Conservation (phyloP, 2,888 invertebrate genomes). For the Digitonthophagus gazella region DNA sequence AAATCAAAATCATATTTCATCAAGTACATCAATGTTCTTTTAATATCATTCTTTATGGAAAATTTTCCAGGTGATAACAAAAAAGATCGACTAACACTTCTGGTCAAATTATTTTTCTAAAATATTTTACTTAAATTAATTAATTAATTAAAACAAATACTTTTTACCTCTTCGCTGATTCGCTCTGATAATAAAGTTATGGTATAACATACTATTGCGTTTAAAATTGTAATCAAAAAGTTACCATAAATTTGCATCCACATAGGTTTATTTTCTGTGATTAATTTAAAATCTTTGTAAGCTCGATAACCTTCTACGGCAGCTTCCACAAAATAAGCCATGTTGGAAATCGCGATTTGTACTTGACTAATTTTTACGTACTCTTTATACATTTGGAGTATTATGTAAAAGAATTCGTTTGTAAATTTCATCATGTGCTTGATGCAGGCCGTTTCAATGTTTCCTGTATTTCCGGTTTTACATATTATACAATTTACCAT, state of each 20-base stretch:
- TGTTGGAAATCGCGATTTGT: neutral
- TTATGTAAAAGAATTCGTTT: neutral
- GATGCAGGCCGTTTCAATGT: neutral
- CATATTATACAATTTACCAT: neutral
- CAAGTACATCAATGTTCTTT: neutral
- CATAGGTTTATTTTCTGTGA: neutral
- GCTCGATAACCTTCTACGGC: neutral
- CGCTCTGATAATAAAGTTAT: neutral
- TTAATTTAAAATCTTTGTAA: neutral
- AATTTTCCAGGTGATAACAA: neutral
- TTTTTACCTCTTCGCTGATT: neutral
- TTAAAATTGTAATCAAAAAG: neutral
- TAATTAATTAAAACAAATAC: neutral
- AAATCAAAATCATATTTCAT: neutral
- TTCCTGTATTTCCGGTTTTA: neutral
- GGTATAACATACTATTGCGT: neutral
- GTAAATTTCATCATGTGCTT: neutral
- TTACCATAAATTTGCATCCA: neutral
- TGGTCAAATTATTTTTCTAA: neutral
- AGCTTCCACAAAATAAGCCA: neutral
- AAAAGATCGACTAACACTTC: neutral
- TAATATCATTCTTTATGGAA: neutral
- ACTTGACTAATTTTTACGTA: neutral
- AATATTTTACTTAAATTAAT: too few species aligned
- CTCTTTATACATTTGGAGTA: neutral